These are phyloP conservation scores for Vulpes lagopus DNA, from an alignment of 2,113 vertebrate genomes.

Conservation along the genomic window DNA sequence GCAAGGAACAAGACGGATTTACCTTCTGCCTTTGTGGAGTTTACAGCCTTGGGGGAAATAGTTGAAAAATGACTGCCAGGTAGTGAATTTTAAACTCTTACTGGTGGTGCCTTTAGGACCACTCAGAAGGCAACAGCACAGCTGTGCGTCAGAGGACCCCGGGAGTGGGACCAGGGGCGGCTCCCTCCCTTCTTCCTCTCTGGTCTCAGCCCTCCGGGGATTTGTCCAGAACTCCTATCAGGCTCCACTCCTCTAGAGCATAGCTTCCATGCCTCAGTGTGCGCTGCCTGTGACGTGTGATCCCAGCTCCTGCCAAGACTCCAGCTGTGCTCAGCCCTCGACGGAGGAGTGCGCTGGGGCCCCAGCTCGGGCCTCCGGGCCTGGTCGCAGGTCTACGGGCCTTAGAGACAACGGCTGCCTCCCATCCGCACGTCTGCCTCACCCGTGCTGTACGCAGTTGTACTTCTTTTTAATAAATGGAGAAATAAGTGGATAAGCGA, in stretches of 20 bases:
- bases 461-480: conserved; percentile 4
- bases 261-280: not conserved
- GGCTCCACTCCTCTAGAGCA: not conserved
- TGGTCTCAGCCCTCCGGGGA: not conserved
- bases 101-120: not conserved
- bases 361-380: no score
- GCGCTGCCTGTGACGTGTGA: not conserved
- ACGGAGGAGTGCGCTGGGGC: no score
- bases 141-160: not conserved
- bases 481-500: not conserved
- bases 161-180: no score
- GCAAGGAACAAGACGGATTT: not conserved
- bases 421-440: not conserved
- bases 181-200: not conserved
- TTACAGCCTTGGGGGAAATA: not conserved
- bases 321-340: no score
- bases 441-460: not conserved
- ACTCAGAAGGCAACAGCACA: not conserved
- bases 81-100: conserved; percentile 4
- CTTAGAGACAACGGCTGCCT: not conserved
- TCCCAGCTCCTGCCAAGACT: not conserved
- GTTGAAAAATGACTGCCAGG: not conserved
- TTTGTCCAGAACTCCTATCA: not conserved
- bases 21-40: not conserved
- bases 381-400: no score